These are phyloP conservation scores for Tetramorium alpestre DNA, from an alignment of 1,140 invertebrate genomes.

Conservation along the genomic window DNA sequence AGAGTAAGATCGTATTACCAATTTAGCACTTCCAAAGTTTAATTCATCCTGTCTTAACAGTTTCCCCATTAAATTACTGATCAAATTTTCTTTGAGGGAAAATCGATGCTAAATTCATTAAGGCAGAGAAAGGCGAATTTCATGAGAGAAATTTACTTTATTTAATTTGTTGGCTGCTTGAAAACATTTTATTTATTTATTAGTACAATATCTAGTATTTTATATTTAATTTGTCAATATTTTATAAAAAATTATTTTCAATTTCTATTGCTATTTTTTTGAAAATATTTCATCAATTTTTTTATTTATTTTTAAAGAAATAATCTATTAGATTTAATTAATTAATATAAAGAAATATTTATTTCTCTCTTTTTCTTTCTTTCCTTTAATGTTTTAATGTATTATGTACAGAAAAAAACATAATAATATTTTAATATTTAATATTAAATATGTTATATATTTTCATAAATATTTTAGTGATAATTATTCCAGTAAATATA, in stretches of 20 bases:
- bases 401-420: neutral
- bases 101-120: slow-evolving; percentile 31
- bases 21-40: slow-evolving; percentile 2
- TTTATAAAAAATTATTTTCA: neutral
- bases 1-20: neutral
- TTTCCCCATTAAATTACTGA: slow-evolving; percentile 12
- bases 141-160: neutral
- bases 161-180: neutral
- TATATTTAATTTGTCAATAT: neutral
- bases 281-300: neutral
- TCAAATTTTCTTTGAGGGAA: slow-evolving; percentile 28
- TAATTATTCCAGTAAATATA: too few relatives aligned
- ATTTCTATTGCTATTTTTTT: neutral
- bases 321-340: neutral
- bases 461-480: neutral
- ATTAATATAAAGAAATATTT: neutral
- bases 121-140: slow-evolving; percentile 5
- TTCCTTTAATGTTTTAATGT: neutral
- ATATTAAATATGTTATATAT: neutral
- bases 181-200: neutral
- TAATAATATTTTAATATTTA: neutral
- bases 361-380: neutral
- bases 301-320: neutral
- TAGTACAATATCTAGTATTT: neutral
- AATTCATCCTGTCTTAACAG: slow-evolving; percentile 1